Percentiles rank a stretch among this genome's conserved stretches.
Conservation (phyloP, 2,113 vertebrate species). For the Rhegmatorhina hoffmannsi region DNA sequence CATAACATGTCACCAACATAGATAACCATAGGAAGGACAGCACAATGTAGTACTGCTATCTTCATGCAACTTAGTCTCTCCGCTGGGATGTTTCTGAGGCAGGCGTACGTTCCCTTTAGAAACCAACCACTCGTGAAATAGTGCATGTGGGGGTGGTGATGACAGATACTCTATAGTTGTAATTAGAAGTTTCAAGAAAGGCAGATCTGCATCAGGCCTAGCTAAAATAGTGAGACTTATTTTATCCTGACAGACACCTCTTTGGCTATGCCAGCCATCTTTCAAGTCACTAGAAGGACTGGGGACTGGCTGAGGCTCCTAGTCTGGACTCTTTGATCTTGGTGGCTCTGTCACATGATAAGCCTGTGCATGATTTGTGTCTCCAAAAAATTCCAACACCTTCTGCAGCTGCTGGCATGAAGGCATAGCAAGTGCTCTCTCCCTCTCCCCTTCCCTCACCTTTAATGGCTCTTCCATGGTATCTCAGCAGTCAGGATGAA, state of each 20-base stretch:
- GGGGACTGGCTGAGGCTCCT: neutral
- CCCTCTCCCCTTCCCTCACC: neutral
- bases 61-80: neutral
- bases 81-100: neutral
- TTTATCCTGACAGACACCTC: neutral
- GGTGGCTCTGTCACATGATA: neutral
- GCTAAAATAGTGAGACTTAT: neutral
- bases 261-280: neutral
- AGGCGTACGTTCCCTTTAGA: neutral
- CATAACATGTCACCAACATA: neutral
- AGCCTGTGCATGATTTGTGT: neutral
- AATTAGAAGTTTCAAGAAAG: neutral
- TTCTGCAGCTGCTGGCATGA: rapidly evolving
- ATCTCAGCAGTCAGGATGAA: neutral
- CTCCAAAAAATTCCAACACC: neutral
- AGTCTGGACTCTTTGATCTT: rapidly evolving
- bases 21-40: neutral
- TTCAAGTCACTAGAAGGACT: neutral
- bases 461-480: neutral
- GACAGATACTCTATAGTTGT: neutral
- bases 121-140: neutral
- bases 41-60: neutral
- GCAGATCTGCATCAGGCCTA: neutral
- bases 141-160: neutral
- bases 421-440: rapidly evolving